Conservation (phyloP, 2,888 invertebrate genomes). For the Pollenia angustigena region DNA sequence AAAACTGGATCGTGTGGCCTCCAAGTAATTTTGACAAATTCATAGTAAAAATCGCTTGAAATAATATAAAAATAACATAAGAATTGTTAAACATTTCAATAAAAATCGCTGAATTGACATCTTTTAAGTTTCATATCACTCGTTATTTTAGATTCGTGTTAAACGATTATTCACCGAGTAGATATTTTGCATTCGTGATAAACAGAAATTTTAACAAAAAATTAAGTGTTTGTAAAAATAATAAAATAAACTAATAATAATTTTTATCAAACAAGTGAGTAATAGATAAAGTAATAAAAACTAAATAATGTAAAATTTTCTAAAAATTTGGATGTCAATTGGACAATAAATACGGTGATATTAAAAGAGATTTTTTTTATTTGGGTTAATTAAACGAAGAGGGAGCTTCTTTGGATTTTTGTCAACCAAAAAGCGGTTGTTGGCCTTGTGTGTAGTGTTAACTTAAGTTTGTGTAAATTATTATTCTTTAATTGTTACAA, state of each 20-base stretch:
- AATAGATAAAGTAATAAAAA: conserved; percentile 11
- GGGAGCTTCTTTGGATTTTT: background rate
- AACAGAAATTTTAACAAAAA: conserved; percentile 61
- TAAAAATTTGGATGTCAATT: too few relatives aligned
- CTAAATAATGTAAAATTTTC: background rate
- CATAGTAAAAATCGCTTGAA: too few relatives aligned
- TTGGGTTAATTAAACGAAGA: conserved; percentile 33
- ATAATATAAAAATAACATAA: too few relatives aligned
- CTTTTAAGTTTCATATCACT: background rate
- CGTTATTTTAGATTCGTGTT: conserved; percentile 30
- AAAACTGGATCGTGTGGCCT: too few relatives aligned
- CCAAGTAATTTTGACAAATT: too few relatives aligned
- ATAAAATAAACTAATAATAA: conserved; percentile 15
- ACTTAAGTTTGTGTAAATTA: conserved; percentile 6
- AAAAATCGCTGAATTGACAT: conserved; percentile 1
- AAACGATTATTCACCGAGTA: conserved; percentile 61
- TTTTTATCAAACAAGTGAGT: conserved; percentile 65
- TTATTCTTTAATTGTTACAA: background rate
- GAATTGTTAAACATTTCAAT: too few relatives aligned
- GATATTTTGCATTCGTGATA: conserved; percentile 67
- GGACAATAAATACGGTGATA: too few relatives aligned
- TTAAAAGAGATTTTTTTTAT: conserved; percentile 12
- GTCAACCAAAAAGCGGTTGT: conserved; percentile 13
- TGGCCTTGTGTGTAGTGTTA: background rate
- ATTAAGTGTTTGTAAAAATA: conserved; percentile 53